A percentile compares a stretch with the other conserved stretches of the same genome.
These are phyloP conservation scores for Folsomia candida DNA, from an alignment of 2,888 invertebrate species.

Conservation along the genomic window DNA sequence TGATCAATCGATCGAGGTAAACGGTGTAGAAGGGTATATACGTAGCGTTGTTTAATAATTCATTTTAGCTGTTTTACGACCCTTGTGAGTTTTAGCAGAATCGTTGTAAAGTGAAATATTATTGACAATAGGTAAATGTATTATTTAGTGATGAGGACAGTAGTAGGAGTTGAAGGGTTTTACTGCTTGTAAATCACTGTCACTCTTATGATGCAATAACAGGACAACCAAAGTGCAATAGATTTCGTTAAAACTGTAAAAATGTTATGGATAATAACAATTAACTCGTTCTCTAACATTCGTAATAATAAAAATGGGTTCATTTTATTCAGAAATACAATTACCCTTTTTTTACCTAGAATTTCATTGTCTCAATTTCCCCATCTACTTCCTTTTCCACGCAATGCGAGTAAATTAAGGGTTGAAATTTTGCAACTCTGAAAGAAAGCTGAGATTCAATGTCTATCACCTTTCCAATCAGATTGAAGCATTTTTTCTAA, in stretches of 20 bases:
- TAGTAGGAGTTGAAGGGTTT: background rate
- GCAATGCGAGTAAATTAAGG: constrained; percentile 16
- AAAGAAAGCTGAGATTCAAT: constrained; percentile 14
- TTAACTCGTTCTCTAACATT: background rate
- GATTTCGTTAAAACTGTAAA: background rate
- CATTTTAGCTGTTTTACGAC: background rate
- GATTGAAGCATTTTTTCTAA: constrained; percentile 17
- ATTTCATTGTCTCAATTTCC: background rate
- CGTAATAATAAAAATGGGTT: background rate
- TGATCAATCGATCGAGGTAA: too few relatives aligned
- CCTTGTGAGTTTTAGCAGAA: background rate
- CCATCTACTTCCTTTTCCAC: background rate
- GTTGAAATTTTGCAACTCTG: constrained; percentile 30
- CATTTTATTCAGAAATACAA: background rate
- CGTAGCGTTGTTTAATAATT: background rate
- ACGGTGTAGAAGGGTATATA: background rate
- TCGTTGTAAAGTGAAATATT: background rate
- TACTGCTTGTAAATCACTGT: constrained; percentile 3
- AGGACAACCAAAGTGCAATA: background rate
- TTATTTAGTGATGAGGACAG: too few relatives aligned
- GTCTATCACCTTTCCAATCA: constrained; percentile 30
- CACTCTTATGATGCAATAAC: background rate
- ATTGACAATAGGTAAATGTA: background rate
- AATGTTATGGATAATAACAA: background rate
- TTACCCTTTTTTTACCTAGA: background rate